phyloP scores from a whole-genome alignment of 2,113 vertebrate genomes.

The Pygoscelis adeliae region DNA sequence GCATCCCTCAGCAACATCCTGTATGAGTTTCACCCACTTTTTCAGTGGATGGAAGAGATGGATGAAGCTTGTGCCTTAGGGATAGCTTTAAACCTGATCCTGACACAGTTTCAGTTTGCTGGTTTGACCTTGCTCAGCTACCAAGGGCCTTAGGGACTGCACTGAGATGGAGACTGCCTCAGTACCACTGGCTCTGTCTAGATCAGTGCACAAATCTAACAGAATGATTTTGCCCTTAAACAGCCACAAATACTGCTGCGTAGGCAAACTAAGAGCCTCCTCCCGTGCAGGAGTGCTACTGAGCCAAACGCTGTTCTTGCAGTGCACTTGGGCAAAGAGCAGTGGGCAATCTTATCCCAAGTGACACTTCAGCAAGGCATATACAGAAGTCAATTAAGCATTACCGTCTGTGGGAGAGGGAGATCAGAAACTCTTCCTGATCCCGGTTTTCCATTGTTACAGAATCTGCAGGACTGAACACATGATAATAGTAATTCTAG shows the following conservation, averaged over 20 bases:
- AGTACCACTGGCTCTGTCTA: constrained; percentile 4
- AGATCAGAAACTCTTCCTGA: neutral
- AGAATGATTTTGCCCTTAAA: constrained; percentile 23
- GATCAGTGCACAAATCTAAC: constrained; percentile 30
- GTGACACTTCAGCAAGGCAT: neutral
- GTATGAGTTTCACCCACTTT: neutral
- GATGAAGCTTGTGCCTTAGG: constrained; percentile 20
- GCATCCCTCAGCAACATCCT: neutral
- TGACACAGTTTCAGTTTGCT: constrained; percentile 48
- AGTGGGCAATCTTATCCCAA: neutral
- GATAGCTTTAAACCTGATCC: constrained; percentile 37
- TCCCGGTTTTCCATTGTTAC: rapidly evolving
- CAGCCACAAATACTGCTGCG: neutral
- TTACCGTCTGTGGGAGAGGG: neutral
- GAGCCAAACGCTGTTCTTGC: neutral
- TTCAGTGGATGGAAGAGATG: neutral
- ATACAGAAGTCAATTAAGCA: neutral
- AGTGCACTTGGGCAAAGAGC: neutral
- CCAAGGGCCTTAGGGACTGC: neutral
- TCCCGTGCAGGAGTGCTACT: neutral
- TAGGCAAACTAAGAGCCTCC: neutral
- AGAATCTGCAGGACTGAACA: neutral
- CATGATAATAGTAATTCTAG: neutral
- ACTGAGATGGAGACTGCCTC: neutral
- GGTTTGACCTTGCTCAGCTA: constrained; percentile 48